These are phyloP conservation scores for Chaetoderma sp. DNA, from an alignment of 2,888 invertebrate species.

Conservation along the genomic window DNA sequence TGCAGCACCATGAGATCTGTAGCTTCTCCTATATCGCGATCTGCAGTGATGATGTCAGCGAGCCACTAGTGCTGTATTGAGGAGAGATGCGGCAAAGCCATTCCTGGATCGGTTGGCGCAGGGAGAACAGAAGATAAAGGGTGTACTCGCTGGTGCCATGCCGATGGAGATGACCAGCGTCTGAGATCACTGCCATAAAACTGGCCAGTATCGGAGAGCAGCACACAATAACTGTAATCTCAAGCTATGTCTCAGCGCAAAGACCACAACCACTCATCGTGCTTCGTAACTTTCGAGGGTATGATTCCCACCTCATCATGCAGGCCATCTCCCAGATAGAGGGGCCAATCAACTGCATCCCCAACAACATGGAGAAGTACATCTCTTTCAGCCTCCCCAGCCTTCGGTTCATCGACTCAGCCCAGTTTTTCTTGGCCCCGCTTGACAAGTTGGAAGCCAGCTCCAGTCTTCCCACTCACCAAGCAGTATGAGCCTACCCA, in stretches of 20 bases:
- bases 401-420: conserved; percentile 30
- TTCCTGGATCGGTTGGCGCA: conserved; percentile 7
- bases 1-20: conserved; percentile 8
- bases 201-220: conserved; percentile 33
- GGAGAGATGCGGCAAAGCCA: conserved; percentile 1
- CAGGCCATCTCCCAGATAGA: too few relatives aligned
- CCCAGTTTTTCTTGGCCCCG: conserved; percentile 20
- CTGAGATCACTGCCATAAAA: conserved; percentile 31
- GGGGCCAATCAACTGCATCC: too few relatives aligned
- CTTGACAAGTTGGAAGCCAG: too few relatives aligned
- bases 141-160: not conserved
- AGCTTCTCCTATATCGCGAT: conserved; percentile 16
- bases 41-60: not conserved
- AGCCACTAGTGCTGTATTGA: conserved; percentile 9
- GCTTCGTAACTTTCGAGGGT: conserved; percentile 27
- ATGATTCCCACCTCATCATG: conserved; percentile 31
- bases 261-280: too few relatives aligned
- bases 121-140: not conserved
- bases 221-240: conserved; percentile 30
- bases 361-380: conserved; percentile 36
- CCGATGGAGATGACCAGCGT: conserved; percentile 12
- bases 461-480: too few relatives aligned
- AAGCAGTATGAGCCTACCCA: too few relatives aligned
- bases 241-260: too few relatives aligned
- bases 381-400: conserved; percentile 39